Evolutionary conservation across 2,888 invertebrate species (phyloP).

Genomic region (Pasiphila rectangulata): DNA sequence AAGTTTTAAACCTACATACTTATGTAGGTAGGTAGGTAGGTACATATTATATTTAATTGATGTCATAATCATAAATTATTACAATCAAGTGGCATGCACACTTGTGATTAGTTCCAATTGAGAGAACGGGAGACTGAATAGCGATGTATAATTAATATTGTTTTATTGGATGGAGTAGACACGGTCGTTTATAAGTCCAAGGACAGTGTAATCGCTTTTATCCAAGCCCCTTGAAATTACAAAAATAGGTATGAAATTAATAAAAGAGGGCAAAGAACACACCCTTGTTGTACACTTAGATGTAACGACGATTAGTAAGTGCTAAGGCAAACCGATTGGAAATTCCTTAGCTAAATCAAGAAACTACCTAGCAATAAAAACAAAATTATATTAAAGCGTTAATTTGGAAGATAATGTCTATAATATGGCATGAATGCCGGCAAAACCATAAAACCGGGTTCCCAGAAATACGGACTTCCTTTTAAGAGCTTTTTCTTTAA

Average conservation of each 20-base stretch:
- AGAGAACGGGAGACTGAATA: not conserved
- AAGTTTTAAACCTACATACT: too few relatives aligned
- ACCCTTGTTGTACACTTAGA: slow-evolving; percentile 2
- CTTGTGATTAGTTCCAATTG: slow-evolving; percentile 9
- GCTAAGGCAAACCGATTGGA: too few relatives aligned
- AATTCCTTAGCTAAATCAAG: too few relatives aligned
- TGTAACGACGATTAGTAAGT: not conserved
- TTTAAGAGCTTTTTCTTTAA: too few relatives aligned
- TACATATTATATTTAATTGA: slow-evolving; percentile 2
- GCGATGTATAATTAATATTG: not conserved
- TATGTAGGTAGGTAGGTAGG: too few relatives aligned
- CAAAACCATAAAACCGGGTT: too few relatives aligned
- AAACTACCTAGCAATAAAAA: too few relatives aligned
- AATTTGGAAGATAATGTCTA: too few relatives aligned
- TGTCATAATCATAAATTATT: slow-evolving; percentile 14
- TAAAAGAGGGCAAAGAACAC: not conserved
- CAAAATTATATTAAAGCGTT: too few relatives aligned
- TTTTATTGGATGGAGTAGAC: too few relatives aligned
- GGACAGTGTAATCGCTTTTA: not conserved
- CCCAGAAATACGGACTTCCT: too few relatives aligned
- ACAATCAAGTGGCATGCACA: slow-evolving; percentile 12
- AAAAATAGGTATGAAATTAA: slow-evolving; percentile 1
- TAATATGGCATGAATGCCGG: too few relatives aligned
- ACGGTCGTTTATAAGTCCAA: not conserved
- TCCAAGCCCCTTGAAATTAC: not conserved